A percentile compares a stretch with the other conserved stretches of the same genome.
Evolutionary conservation across 2,113 vertebrate species (phyloP).

Genomic region (Cephalopterus ornatus): DNA sequence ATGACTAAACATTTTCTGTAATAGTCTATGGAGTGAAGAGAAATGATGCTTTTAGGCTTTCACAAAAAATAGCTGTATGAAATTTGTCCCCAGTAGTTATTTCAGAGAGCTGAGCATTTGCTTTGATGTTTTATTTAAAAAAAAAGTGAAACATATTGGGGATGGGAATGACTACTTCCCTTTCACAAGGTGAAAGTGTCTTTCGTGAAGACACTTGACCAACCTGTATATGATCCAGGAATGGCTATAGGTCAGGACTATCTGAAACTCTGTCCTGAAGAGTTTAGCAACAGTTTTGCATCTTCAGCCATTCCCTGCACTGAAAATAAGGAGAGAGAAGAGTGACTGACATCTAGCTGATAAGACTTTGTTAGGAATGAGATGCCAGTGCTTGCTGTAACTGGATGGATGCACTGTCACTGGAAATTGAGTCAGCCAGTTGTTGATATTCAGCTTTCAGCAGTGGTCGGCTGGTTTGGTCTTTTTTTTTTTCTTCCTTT

Average conservation of each 20-base stretch:
- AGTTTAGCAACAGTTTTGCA: background rate
- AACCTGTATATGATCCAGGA: background rate
- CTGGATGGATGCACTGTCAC: background rate
- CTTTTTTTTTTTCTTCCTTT: background rate
- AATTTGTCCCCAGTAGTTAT: background rate
- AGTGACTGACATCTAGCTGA: background rate
- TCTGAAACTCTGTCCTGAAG: background rate
- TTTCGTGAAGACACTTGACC: background rate
- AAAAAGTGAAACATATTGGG: background rate
- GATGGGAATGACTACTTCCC: background rate
- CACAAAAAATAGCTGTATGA: fast-evolving
- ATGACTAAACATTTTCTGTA: background rate
- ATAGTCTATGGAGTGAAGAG: background rate
- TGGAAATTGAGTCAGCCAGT: background rate
- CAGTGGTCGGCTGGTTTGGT: background rate
- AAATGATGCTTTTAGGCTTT: background rate
- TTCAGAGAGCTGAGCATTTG: background rate
- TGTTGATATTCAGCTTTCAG: background rate
- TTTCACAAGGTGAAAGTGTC: background rate
- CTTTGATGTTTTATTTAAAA: background rate
- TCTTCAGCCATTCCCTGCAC: background rate
- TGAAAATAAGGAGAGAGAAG: background rate
- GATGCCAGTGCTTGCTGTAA: background rate
- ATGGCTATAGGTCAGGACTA: background rate
- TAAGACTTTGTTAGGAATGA: background rate